A percentile compares a stretch with the other conserved stretches of the same genome.
These are phyloP conservation scores for fruit fly (Drosophila melanogaster) DNA, from an alignment of 1,140 invertebrate species.

Conservation along the genomic window DNA sequence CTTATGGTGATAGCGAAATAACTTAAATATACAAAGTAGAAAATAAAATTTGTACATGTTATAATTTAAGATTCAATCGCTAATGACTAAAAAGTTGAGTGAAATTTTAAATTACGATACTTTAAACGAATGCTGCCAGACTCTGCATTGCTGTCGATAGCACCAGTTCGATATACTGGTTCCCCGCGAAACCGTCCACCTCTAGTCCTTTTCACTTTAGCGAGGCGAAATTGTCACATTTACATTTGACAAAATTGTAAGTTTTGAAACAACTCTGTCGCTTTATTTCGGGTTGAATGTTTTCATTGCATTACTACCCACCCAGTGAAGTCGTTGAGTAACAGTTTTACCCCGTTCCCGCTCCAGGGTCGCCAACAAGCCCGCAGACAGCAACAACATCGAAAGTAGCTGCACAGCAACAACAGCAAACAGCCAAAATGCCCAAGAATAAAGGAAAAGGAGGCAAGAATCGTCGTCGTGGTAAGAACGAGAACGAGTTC, in stretches of 20 bases:
- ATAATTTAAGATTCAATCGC: not conserved
- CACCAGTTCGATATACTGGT: constrained; percentile 1
- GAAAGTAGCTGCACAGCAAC: constrained; percentile 6
- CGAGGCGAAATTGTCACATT: constrained; percentile 79
- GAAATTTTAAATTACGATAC: not conserved
- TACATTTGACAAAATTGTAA: constrained; percentile 76
- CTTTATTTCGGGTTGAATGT: constrained; percentile 1
- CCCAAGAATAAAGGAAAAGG: constrained; percentile 97
- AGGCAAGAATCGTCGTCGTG: constrained; percentile 99
- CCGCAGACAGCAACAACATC: constrained; percentile 37
- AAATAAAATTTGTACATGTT: not conserved
- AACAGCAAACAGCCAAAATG: constrained; percentile 85
- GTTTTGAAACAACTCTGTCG: constrained; percentile 31
- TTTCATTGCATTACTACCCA: constrained; percentile 1
- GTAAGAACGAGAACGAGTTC: constrained; percentile 99
- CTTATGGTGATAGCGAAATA: no score
- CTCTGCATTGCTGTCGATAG: not conserved
- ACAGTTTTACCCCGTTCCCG: constrained; percentile 33
- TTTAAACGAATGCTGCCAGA: constrained; percentile 1
- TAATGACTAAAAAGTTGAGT: not conserved
- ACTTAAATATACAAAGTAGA: not conserved
- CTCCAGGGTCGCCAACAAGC: constrained; percentile 17
- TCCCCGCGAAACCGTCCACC: constrained; percentile 1
- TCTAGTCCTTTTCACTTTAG: constrained; percentile 71
- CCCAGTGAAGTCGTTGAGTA: constrained; percentile 47